Conservation (phyloP, 2,797 vertebrate genomes). For the Gymnothorax reevesii region DNA sequence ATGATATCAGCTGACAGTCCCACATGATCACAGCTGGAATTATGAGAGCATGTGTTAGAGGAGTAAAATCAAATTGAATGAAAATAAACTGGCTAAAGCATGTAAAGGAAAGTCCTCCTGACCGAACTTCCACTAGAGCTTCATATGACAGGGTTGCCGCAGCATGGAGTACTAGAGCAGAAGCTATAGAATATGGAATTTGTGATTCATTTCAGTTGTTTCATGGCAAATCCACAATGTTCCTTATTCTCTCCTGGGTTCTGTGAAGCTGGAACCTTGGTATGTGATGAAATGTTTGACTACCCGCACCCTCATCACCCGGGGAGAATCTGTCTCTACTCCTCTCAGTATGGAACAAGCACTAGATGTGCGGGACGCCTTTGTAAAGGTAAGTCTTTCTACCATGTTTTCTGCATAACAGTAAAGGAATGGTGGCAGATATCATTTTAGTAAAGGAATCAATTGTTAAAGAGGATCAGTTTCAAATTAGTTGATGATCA, state of each 20-base stretch:
- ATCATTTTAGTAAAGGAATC: neutral
- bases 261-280: conserved; percentile 82
- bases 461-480: neutral
- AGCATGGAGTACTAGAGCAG: too few relatives aligned
- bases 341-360: conserved; percentile 94
- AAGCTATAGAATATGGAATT: too few relatives aligned
- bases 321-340: conserved; percentile 93
- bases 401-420: neutral
- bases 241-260: conserved; percentile 33
- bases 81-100: too few relatives aligned
- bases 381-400: conserved; percentile 83
- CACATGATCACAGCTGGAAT: too few relatives aligned
- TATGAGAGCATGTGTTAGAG: too few relatives aligned
- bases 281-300: conserved; percentile 94
- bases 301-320: conserved; percentile 92
- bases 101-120: too few relatives aligned
- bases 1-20: too few relatives aligned
- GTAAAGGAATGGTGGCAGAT: neutral
- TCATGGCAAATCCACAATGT: neutral
- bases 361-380: conserved; percentile 90
- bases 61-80: too few relatives aligned
- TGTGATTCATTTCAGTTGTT: too few relatives aligned
- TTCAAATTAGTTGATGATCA: neutral
- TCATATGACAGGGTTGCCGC: too few relatives aligned
- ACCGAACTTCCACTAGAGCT: too few relatives aligned